Percentiles rank a stretch among this genome's conserved stretches.
These are phyloP conservation scores for Oryzias sinensis DNA, from an alignment of 2,797 vertebrate genomes.

Conservation along the genomic window DNA sequence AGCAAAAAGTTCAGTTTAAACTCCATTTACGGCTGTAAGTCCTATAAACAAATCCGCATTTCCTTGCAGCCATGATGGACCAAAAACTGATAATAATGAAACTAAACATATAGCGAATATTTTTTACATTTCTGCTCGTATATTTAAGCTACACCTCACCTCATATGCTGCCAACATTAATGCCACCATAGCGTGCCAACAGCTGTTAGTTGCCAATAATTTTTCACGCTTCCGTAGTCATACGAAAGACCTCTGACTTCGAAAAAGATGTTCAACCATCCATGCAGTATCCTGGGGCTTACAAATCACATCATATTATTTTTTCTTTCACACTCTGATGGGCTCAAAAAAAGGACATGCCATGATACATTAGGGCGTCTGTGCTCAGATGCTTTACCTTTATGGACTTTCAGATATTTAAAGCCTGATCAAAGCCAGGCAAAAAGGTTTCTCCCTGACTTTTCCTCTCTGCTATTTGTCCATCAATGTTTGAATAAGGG, in stretches of 20 bases:
- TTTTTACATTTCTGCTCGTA: constrained; percentile 30
- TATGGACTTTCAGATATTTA: background rate
- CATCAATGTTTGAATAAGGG: background rate
- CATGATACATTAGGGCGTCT: too few relatives aligned
- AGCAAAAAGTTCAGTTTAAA: constrained; percentile 8
- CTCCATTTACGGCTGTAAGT: constrained; percentile 9
- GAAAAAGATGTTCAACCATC: constrained; percentile 13
- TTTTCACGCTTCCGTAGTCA: constrained; percentile 33
- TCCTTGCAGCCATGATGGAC: constrained; percentile 14
- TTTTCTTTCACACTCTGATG: background rate
- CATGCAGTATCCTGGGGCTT: constrained; percentile 11
- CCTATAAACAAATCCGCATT: constrained; percentile 1
- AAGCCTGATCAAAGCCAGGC: background rate
- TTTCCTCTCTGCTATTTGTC: background rate
- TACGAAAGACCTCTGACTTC: constrained; percentile 38
- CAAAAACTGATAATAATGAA: constrained; percentile 32
- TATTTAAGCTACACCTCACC: constrained; percentile 33
- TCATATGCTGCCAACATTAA: constrained; percentile 36
- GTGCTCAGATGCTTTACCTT: too few relatives aligned
- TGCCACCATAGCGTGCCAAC: constrained; percentile 33
- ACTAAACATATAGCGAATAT: constrained; percentile 19
- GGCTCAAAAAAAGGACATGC: background rate
- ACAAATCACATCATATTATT: background rate
- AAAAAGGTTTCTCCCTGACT: too few relatives aligned
- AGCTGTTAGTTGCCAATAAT: constrained; percentile 37